phyloP scores from a whole-genome alignment of 2,797 vertebrate species.

The Gobionotothen gibberifrons region DNA sequence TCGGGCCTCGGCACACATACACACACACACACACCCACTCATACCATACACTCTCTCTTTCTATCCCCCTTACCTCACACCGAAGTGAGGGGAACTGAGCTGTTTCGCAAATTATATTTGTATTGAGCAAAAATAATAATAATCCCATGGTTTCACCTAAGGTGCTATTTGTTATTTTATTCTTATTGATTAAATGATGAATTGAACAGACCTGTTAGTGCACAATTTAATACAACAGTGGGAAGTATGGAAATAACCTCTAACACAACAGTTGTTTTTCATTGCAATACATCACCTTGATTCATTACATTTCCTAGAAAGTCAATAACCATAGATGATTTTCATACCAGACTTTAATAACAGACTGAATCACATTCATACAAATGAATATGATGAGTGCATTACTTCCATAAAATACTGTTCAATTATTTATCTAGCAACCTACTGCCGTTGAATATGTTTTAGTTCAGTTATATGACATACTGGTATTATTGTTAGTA shows the following conservation, averaged over 20 bases:
- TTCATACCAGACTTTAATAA: background rate
- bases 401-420: constrained; percentile 9
- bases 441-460: background rate
- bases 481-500: background rate
- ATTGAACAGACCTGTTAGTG: background rate
- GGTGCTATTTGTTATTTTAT: background rate
- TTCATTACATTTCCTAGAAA: background rate
- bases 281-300: background rate
- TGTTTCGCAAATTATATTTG: background rate
- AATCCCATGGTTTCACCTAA: background rate
- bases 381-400: background rate
- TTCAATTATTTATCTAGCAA: background rate
- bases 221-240: background rate
- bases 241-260: background rate
- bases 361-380: background rate
- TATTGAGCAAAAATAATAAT: constrained; percentile 22
- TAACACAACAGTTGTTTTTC: background rate
- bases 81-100: no score
- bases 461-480: background rate
- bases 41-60: background rate
- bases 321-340: background rate
- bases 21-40: background rate
- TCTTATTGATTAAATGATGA: constrained; percentile 18
- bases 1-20: background rate
- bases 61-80: background rate